Evolutionary conservation across 2,888 invertebrate species (phyloP).

Genomic region (Marasmarcha lunaedactyla): DNA sequence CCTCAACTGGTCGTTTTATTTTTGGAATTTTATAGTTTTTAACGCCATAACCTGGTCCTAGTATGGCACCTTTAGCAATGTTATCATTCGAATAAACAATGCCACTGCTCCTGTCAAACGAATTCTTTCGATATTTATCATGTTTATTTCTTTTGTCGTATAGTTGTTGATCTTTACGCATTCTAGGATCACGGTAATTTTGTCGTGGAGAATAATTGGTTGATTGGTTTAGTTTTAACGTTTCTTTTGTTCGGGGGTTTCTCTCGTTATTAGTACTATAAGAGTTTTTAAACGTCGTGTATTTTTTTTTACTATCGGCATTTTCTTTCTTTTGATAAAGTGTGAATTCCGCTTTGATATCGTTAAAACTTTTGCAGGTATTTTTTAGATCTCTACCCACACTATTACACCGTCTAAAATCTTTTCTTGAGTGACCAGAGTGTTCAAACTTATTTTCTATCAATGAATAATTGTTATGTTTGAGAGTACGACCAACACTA

Average conservation of each 20-base stretch:
- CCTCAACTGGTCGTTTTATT: constrained; percentile 39
- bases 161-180: constrained; percentile 23
- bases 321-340: constrained; percentile 25
- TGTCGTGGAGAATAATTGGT: constrained; percentile 30
- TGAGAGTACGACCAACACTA: constrained; percentile 30
- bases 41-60: constrained; percentile 47
- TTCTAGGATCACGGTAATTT: constrained; percentile 43
- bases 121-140: constrained; percentile 17
- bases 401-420: constrained; percentile 22
- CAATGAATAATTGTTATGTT: background rate
- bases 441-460: background rate
- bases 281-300: constrained; percentile 12
- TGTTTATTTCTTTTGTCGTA: constrained; percentile 18
- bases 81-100: constrained; percentile 55
- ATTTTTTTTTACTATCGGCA: constrained; percentile 7
- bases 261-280: constrained; percentile 12
- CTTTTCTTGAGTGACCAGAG: background rate
- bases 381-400: constrained; percentile 28
- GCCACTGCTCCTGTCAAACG: constrained; percentile 25
- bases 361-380: constrained; percentile 28
- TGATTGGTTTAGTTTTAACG: constrained; percentile 3
- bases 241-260: constrained; percentile 8
- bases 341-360: constrained; percentile 48
- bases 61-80: constrained; percentile 45
- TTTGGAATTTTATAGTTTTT: constrained; percentile 64